phyloP scores from a whole-genome alignment of 2,797 vertebrate species.

The Netta rufina region DNA sequence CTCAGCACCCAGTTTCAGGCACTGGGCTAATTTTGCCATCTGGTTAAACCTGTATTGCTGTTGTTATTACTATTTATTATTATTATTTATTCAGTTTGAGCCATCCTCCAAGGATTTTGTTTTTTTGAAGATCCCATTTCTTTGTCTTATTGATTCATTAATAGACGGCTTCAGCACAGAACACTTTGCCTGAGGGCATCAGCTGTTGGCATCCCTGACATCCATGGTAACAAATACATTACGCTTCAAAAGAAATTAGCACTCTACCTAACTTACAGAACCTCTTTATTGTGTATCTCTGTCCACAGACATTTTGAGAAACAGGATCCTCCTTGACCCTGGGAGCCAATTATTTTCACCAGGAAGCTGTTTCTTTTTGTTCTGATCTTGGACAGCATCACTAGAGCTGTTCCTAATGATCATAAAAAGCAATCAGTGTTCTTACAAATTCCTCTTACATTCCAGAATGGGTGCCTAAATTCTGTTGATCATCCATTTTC shows the following conservation, averaged over 20 bases:
- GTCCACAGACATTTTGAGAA: not conserved
- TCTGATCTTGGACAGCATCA: not conserved
- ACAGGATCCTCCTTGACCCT: not conserved
- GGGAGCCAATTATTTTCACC: conserved; percentile 3
- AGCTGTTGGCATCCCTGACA: not conserved
- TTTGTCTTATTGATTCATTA: not conserved
- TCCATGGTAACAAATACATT: not conserved
- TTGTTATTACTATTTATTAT: not conserved
- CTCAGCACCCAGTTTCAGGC: not conserved
- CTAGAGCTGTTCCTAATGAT: not conserved
- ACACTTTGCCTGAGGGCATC: conserved; percentile 2
- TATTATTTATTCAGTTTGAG: not conserved
- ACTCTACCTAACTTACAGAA: not conserved
- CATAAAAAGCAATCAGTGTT: not conserved
- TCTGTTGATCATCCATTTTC: not conserved
- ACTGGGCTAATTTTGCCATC: not conserved
- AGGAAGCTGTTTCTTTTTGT: not conserved
- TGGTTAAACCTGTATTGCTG: not conserved
- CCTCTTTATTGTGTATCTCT: not conserved
- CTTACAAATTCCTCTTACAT: not conserved
- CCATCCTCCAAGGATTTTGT: not conserved
- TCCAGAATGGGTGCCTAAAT: not conserved
- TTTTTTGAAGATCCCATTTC: not conserved
- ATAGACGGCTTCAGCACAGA: not conserved
- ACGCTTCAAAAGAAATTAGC: not conserved